Evolutionary conservation across 2,888 invertebrate genomes (phyloP), one percentile per base, ranked within the genome.

Genomic region (Mellilla xanthometata): DNA sequence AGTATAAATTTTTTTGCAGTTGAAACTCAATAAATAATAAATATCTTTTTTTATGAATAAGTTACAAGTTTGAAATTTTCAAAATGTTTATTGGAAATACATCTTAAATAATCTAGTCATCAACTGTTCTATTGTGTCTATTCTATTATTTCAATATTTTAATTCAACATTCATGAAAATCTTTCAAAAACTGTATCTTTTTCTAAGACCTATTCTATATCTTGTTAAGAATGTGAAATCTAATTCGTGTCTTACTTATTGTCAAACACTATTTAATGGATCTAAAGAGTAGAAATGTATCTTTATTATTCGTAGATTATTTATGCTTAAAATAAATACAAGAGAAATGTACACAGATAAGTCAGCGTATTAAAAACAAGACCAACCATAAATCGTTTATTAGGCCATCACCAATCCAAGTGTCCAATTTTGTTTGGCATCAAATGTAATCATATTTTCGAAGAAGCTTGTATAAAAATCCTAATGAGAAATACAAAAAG

Each of bases 161-260:
- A 43, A 31, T 48, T 36, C 24, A 46, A 45, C 31, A 52, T 47
- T 44, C 46, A 46, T 47, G 49, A 56, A 56, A 56, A 56, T 38
- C 45, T 48, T 52, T 42, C 43, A 47, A 49, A 56, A 54, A 54
- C 29, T 31, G 40, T 39, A n/a, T 27, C 4, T 39, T 33, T 41
- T 32, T 35, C 34, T 35, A 51, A 49, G 15, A 26, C 35, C 13
- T 47, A 48, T 26, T 46, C 35, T 42, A 44, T 39, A n/a, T 12
- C 23, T 32, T 35, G 33, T 29, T n/a, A n/a, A n/a, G n/a, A n/a
- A n/a, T n/a, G n/a, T n/a, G n/a, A n/a, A n/a, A n/a, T 44, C 7
- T 39, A 23, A 12, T 30, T 39, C 39, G 40, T 23, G 47, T 38
- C n/a, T 49, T 15, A 19, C 29, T 43, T 32, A 33, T 33, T 30